Evolutionary conservation across 2,797 vertebrate species (phyloP).

Genomic region (Tinamus major): DNA sequence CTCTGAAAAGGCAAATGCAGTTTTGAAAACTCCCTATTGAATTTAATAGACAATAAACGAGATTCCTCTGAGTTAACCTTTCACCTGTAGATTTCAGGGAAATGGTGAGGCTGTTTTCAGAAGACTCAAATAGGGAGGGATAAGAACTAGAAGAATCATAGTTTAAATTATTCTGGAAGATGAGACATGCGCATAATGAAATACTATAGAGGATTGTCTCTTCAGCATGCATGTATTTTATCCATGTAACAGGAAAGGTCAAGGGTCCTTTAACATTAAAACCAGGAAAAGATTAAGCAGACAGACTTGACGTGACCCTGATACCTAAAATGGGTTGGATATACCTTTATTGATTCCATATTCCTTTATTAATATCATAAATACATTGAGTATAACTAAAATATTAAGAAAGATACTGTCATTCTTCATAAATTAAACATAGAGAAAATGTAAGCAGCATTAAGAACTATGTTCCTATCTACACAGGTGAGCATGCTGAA

Average conservation of each 20-base stretch:
- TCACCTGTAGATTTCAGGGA: slow-evolving; percentile 41
- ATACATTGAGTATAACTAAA: neutral
- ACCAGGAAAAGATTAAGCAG: neutral
- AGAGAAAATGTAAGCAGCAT: neutral
- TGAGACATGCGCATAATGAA: neutral
- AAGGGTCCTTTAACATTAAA: neutral
- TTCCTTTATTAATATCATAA: neutral
- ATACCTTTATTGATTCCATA: neutral
- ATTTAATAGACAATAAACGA: slow-evolving; percentile 57
- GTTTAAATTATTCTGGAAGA: slow-evolving; percentile 21
- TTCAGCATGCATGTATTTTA: neutral
- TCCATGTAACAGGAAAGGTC: neutral
- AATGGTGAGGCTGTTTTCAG: slow-evolving; percentile 28
- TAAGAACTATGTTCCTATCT: neutral
- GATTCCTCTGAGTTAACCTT: slow-evolving; percentile 49
- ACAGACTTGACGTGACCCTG: neutral
- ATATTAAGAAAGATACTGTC: neutral
- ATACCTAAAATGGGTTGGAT: neutral
- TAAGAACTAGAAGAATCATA: slow-evolving; percentile 7
- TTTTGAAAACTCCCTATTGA: slow-evolving; percentile 30
- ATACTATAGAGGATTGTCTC: neutral
- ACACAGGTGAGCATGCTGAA: neutral
- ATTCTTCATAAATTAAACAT: neutral
- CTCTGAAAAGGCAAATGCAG: slow-evolving; percentile 48
- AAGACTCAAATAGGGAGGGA: neutral